Evolutionary conservation across 2,888 invertebrate species (phyloP), one percentile per base, ranked within the genome.

Genomic region (Nomada lathburiana): DNA sequence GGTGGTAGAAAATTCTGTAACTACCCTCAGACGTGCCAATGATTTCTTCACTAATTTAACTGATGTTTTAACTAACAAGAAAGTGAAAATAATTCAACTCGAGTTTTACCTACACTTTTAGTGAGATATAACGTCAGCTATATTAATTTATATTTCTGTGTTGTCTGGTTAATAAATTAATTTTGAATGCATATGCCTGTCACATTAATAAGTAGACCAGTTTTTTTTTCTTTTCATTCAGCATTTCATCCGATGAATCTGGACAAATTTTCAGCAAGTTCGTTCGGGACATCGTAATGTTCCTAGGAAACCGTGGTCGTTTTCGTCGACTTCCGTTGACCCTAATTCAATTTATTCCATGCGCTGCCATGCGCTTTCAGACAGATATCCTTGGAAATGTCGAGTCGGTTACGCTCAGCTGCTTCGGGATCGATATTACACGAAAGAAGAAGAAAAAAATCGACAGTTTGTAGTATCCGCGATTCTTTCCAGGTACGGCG

Each of bases 361-460:
- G 29, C 42, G 29, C 42, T 64, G 36, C 53, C 50, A 50, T 57
- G 68, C 70, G 75, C 72, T 75, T 83, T 79, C 75, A 80, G 76
- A 29, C 13, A 52, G 36, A 18, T 76, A 74, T 85, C 87, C 86
- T 86, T 86, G 86, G 64, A 72, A 80, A 76, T 80, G 60, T 77
- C 77, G 62, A 42, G 57, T 57, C 57, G 64, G 80, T 81, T 73
- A 85, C 79, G 87, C 83, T 87, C 62, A 64, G 65, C 53, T 73
- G 74, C n/a, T 50, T 79, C 63, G 64, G 26, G 26, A 64, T 83
- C 78, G 72, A 83, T 73, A 82, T 75, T 69, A 79, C 47, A 65
- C 36, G 42, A 55, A 57, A 59, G 20, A 57, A 36, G 69, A 55
- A 26, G 44, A 67, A 72, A 70, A 71, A 65, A 77, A 77, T 69